These are phyloP conservation scores for Stenchaetothrips biformis DNA, from an alignment of 2,888 invertebrate genomes.

Conservation along the genomic window DNA sequence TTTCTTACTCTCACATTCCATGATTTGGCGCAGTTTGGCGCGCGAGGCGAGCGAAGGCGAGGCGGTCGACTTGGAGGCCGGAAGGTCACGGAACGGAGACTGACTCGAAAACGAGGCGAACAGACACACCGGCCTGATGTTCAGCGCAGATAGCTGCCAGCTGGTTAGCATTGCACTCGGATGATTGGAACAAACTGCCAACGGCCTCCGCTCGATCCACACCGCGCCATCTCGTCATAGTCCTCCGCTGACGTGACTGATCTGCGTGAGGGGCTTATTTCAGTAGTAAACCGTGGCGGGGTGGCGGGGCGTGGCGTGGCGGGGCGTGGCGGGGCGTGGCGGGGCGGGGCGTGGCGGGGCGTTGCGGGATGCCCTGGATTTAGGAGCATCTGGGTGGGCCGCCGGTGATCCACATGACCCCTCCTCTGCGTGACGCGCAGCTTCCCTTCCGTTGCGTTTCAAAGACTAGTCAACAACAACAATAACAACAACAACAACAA, in stretches of 20 bases:
- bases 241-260: background rate
- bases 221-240: background rate
- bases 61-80: no score
- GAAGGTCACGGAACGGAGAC: no score
- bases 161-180: no score
- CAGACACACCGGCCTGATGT: no score
- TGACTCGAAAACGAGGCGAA: no score
- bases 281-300: background rate
- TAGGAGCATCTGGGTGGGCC: conserved; percentile 10
- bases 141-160: no score
- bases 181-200: no score
- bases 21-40: background rate
- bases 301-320: no score
- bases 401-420: background rate
- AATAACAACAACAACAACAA: no score
- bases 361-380: background rate
- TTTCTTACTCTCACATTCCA: background rate
- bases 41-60: no score
- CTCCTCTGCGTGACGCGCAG: background rate
- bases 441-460: background rate
- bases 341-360: background rate
- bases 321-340: background rate
- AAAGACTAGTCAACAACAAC: no score
- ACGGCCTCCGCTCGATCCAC: background rate
- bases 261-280: background rate